Percentiles rank a stretch among this genome's conserved stretches.
Conservation (phyloP, 2,888 invertebrate genomes). For the Ochropleura plecta region DNA sequence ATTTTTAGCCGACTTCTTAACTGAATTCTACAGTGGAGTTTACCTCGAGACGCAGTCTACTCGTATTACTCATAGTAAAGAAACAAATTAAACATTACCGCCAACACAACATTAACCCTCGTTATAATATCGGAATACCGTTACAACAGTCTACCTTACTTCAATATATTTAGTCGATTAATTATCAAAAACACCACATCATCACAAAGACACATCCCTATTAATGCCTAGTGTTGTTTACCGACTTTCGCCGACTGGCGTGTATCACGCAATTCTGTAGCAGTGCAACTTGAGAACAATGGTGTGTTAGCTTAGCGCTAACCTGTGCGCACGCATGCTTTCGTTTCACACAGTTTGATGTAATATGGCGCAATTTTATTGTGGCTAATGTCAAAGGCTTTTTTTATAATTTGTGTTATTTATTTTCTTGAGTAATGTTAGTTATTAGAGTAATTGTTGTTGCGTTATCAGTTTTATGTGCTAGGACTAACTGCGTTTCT, state of each 20-base stretch:
- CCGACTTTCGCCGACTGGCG: slow-evolving; percentile 76
- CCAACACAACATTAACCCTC: slow-evolving; percentile 19
- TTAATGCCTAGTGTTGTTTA: slow-evolving; percentile 75
- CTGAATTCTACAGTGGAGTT: not conserved
- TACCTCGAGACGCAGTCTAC: not conserved
- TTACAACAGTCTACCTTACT: slow-evolving; percentile 58
- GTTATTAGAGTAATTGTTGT: slow-evolving; percentile 38
- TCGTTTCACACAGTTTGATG: slow-evolving; percentile 68
- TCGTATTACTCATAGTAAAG: not conserved
- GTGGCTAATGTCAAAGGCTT: slow-evolving; percentile 62
- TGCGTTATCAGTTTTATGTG: slow-evolving; percentile 9
- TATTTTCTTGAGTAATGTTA: slow-evolving; percentile 47
- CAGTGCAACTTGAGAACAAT: slow-evolving; percentile 73
- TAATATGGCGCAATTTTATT: slow-evolving; percentile 65
- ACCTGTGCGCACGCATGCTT: slow-evolving; percentile 70
- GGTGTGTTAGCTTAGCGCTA: slow-evolving; percentile 69
- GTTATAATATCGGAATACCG: slow-evolving; percentile 45
- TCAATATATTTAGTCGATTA: slow-evolving; percentile 53
- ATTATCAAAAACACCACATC: too few species aligned
- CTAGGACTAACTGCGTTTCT: not conserved
- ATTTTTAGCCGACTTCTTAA: too few species aligned
- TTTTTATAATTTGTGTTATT: slow-evolving; percentile 52
- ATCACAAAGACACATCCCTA: slow-evolving; percentile 67
- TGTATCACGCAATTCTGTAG: slow-evolving; percentile 75
- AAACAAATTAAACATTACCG: slow-evolving; percentile 5